Evolutionary conservation across 2,797 vertebrate species (phyloP).

Genomic region (Oryzias sinensis): DNA sequence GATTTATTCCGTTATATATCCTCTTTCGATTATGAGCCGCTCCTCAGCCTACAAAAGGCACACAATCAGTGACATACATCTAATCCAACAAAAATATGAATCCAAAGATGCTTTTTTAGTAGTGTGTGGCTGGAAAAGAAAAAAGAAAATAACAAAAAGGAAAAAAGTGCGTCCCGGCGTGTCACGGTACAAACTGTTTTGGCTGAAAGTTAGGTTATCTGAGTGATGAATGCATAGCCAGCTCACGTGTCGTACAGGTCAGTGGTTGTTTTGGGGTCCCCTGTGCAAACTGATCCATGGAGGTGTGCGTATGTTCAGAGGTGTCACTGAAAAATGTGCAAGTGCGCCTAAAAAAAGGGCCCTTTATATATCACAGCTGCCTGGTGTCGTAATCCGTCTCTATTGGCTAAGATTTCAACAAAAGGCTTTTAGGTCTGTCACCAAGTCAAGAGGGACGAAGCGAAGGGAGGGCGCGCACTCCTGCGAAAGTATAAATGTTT

Average conservation of each 20-base stretch:
- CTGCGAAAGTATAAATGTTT: conserved; percentile 63
- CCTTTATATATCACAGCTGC: conserved; percentile 95
- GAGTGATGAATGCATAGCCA: conserved; percentile 56
- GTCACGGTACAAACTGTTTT: conserved; percentile 46
- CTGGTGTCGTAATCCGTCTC: conserved; percentile 95
- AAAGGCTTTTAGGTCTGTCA: conserved; percentile 97
- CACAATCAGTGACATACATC: conserved; percentile 65
- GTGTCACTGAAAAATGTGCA: conserved; percentile 87
- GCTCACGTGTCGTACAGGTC: conserved; percentile 47
- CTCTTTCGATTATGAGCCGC: conserved; percentile 51
- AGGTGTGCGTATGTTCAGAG: conserved; percentile 80
- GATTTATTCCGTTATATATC: conserved; percentile 58
- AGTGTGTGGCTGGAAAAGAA: too few species aligned
- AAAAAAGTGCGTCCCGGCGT: conserved; percentile 60
- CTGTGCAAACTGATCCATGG: conserved; percentile 73
- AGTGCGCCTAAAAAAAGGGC: conserved; percentile 80
- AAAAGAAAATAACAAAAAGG: not conserved
- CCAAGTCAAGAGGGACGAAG: conserved; percentile 84
- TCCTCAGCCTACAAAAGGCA: conserved; percentile 64
- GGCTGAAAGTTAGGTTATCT: conserved; percentile 63
- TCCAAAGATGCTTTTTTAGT: conserved; percentile 4
- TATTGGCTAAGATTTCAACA: conserved; percentile 97
- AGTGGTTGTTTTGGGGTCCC: conserved; percentile 72
- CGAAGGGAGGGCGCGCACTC: conserved; percentile 71
- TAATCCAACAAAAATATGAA: conserved; percentile 66